Evolutionary conservation across 2,797 vertebrate species (phyloP).

Genomic region (Eidolon dupreanum): DNA sequence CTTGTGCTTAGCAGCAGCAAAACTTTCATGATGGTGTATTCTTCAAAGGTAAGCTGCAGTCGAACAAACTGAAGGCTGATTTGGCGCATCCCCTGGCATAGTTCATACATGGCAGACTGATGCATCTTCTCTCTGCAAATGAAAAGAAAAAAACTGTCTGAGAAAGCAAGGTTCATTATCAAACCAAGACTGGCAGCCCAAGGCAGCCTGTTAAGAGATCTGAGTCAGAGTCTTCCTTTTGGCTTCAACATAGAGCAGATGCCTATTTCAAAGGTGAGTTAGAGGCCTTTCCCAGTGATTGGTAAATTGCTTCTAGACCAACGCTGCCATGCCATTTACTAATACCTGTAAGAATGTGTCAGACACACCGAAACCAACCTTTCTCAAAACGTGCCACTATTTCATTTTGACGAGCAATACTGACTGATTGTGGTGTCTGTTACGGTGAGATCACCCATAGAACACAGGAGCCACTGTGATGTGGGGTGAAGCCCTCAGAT

Average conservation of each 20-base stretch:
- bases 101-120: conserved; percentile 98
- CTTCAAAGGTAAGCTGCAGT: conserved; percentile 97
- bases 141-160: conserved; percentile 37
- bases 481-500: not conserved
- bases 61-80: conserved; percentile 98
- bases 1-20: conserved; percentile 98
- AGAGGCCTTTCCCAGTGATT: not conserved
- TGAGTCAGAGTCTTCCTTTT: not conserved
- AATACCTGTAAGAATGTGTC: not conserved
- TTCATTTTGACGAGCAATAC: not conserved
- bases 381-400: not conserved
- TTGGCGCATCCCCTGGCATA: conserved; percentile 98
- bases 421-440: not conserved
- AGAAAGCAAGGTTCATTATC: fast-evolving
- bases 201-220: not conserved
- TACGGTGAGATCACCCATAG: not conserved
- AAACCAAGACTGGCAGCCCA: not conserved
- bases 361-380: not conserved
- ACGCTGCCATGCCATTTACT: not conserved
- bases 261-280: not conserved
- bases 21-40: conserved; percentile 98
- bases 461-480: not conserved
- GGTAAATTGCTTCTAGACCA: not conserved
- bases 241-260: not conserved
- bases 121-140: conserved; percentile 95